Evolutionary conservation across 2,888 invertebrate species (phyloP).

Genomic region (Opisthograptis luteolata): DNA sequence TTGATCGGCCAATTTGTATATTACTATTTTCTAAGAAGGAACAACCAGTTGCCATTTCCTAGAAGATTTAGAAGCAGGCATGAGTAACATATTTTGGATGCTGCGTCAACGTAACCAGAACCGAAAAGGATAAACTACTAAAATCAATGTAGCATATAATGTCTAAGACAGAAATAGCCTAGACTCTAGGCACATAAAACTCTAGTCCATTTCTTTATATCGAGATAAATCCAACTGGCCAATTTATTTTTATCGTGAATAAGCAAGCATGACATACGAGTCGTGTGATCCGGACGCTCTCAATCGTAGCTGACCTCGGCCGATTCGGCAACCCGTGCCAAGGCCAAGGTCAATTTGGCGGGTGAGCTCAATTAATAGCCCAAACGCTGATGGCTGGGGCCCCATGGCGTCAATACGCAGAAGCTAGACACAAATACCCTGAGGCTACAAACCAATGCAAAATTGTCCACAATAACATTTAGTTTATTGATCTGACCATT

Average conservation of each 20-base stretch:
- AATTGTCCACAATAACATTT: no score
- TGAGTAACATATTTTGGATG: constrained; percentile 14
- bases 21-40: constrained; percentile 17
- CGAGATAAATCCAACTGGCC: constrained; percentile 3
- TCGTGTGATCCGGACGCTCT: constrained; percentile 80
- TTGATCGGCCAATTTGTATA: constrained; percentile 1
- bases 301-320: constrained; percentile 75
- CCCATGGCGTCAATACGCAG: constrained; percentile 42
- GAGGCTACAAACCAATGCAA: no score
- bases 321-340: constrained; percentile 79
- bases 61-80: constrained; percentile 22
- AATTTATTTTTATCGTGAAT: constrained; percentile 38
- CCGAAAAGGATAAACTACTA: constrained; percentile 10
- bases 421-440: no score
- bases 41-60: constrained; percentile 15
- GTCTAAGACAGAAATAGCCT: no score
- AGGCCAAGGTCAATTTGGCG: constrained; percentile 78
- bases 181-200: no score
- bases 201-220: constrained; percentile 4
- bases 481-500: no score
- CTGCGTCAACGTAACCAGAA: not conserved
- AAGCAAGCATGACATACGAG: constrained; percentile 52
- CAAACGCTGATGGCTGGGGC: constrained; percentile 54
- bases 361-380: constrained; percentile 73
- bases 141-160: no score